Conservation (phyloP, 2,113 vertebrate species). For the Bubo scandiacus region DNA sequence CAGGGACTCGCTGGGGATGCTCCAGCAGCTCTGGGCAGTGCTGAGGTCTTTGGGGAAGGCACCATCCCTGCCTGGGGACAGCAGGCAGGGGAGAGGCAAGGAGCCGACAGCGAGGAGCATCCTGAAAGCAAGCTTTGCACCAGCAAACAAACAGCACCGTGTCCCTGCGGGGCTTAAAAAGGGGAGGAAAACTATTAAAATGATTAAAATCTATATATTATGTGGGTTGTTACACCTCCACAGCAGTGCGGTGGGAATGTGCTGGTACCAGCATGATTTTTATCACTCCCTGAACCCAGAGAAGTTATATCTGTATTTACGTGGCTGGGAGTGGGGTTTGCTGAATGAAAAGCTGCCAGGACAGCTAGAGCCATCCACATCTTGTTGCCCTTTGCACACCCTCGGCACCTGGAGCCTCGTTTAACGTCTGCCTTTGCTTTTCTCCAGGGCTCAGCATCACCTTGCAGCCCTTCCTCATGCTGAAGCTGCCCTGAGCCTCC, state of each 20-base stretch:
- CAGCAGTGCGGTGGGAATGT: background rate
- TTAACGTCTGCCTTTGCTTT: background rate
- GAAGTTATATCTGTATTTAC: background rate
- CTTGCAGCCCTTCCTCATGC: background rate
- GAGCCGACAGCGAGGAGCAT: background rate
- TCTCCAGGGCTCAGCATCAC: background rate
- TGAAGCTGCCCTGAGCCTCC: background rate
- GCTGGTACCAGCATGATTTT: background rate
- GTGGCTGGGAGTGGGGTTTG: background rate
- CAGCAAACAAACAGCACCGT: background rate
- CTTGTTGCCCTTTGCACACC: background rate
- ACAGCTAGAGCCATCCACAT: background rate
- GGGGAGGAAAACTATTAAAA: background rate
- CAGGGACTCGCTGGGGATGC: background rate
- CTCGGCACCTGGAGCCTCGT: background rate
- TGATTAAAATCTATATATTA: background rate
- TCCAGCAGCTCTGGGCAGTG: background rate
- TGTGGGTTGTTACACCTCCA: background rate
- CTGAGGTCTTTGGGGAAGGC: background rate
- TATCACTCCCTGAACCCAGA: background rate
- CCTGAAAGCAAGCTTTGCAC: background rate
- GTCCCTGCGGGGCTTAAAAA: background rate
- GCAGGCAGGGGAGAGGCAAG: fast-evolving
- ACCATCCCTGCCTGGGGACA: background rate
- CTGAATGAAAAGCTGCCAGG: background rate